Evolutionary conservation across 2,888 invertebrate species (phyloP).

Genomic region (Drosophila siamana): DNA sequence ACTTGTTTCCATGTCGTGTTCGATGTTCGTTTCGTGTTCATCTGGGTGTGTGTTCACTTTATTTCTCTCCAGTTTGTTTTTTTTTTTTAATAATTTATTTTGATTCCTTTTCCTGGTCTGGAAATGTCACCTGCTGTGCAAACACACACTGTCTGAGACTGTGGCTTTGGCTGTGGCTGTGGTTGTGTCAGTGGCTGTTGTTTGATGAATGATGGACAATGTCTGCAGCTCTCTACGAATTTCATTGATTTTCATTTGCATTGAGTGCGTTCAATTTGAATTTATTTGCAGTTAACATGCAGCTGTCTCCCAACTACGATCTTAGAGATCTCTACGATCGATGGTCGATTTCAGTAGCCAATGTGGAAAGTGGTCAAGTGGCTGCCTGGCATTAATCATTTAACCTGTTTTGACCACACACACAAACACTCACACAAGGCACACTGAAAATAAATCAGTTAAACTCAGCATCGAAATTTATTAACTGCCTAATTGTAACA

Average conservation of each 20-base stretch:
- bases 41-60: slow-evolving; percentile 62
- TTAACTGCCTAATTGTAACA: slow-evolving; percentile 71
- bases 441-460: slow-evolving; percentile 18
- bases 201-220: slow-evolving; percentile 78
- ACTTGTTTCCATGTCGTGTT: slow-evolving; percentile 73
- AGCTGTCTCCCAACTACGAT: slow-evolving; percentile 40
- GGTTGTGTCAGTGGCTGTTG: slow-evolving; percentile 28
- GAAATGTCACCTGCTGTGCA: slow-evolving; percentile 82
- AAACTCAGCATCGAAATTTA: slow-evolving; percentile 52
- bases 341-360: slow-evolving; percentile 57
- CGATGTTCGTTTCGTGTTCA: slow-evolving; percentile 29
- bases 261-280: slow-evolving; percentile 59
- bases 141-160: slow-evolving; percentile 58
- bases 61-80: slow-evolving; percentile 9
- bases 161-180: slow-evolving; percentile 32
- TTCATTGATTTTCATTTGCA: slow-evolving; percentile 54
- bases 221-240: slow-evolving; percentile 16
- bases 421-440: neutral
- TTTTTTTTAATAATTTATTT: slow-evolving; percentile 46
- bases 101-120: slow-evolving; percentile 73
- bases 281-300: slow-evolving; percentile 65
- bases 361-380: slow-evolving; percentile 45
- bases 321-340: slow-evolving; percentile 18
- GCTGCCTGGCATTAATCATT: slow-evolving; percentile 58
- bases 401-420: slow-evolving; percentile 32